Evolutionary conservation across 1,140 invertebrate genomes (phyloP), one percentile per base, ranked within the genome.

Genomic region (Mamestra configurata): DNA sequence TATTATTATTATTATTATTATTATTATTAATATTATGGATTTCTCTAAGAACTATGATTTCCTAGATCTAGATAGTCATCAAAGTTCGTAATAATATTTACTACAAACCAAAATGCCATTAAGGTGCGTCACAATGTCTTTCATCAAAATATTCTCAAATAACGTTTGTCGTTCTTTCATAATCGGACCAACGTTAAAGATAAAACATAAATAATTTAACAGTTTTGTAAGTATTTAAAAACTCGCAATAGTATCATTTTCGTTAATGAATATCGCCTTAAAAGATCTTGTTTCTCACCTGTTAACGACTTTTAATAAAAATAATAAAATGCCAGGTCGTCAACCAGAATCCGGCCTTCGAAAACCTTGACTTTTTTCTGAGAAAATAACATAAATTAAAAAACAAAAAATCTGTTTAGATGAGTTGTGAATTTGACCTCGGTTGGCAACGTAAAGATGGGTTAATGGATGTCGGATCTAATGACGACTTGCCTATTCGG

Each of bases 281-380:
- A 70, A 18, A 73, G 10, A 76, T 64, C 24, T 64, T 76, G 73
- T 49, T 76, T 64, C 57, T 71, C 37, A 55, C 35, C n/a, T 71
- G 51, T 40, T 55, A 57, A 76, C 27, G 24, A 64, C n/a, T 31
- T 76, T 57, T 15, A 24, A 46, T 59, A 59, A 66, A 37, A 66
- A 61, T 64, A 64, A 76, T 43, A 11, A 20, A 20, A 20, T 40
- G 18, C 8, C 13, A 76, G 57, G 73, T 61, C 73, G 73, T 64
- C 55, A 76, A 64, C 73, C 43, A 40, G 73, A 76, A 43, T 76
- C 8, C 57, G 73, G 73, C 57, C 73, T 76, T 64, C 53, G 43
- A 61, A n/a, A 64, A 49, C 73, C 73, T 76, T 76, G 73, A 76
- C 37, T 59, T 11, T 20, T 49, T 49, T 31, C 22, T n/a, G 3